These are phyloP conservation scores for Melanogrammus aeglefinus DNA, from an alignment of 2,797 vertebrate species.

Conservation along the genomic window DNA sequence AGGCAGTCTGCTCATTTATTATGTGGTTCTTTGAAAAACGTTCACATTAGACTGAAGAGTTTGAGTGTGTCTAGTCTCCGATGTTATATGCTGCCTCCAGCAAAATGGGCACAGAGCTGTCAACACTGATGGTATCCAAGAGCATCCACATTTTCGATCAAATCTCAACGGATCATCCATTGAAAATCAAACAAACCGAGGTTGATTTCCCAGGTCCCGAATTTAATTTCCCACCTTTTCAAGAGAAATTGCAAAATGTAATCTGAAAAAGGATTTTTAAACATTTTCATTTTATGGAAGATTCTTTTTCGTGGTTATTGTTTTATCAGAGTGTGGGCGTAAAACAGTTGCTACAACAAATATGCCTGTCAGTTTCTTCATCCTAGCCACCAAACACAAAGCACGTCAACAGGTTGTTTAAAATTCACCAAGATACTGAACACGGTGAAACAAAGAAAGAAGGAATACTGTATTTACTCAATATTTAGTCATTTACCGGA, in stretches of 20 bases:
- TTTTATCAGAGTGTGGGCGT: background rate
- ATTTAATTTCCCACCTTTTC: background rate
- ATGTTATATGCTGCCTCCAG: constrained; percentile 28
- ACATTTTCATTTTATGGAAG: background rate
- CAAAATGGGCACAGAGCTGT: too few relatives aligned
- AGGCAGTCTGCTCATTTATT: background rate
- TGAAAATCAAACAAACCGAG: too few relatives aligned
- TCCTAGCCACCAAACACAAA: background rate
- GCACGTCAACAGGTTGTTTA: background rate
- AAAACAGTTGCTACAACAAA: background rate
- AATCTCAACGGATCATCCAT: background rate
- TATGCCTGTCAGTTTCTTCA: background rate
- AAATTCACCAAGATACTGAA: background rate
- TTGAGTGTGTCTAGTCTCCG: constrained; percentile 49
- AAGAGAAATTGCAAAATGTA: background rate
- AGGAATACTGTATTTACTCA: background rate
- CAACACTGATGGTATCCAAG: too few relatives aligned
- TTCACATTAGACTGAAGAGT: constrained; percentile 26
- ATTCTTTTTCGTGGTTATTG: background rate
- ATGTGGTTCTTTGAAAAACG: background rate
- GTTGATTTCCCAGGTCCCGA: background rate
- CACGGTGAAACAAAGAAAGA: background rate
- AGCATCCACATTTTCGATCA: background rate
- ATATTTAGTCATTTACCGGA: background rate
- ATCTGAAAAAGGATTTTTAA: background rate